Percentiles rank a stretch among this genome's conserved stretches.
phyloP scores from a whole-genome alignment of 2,888 invertebrate genomes.

The Conomelus anceps region DNA sequence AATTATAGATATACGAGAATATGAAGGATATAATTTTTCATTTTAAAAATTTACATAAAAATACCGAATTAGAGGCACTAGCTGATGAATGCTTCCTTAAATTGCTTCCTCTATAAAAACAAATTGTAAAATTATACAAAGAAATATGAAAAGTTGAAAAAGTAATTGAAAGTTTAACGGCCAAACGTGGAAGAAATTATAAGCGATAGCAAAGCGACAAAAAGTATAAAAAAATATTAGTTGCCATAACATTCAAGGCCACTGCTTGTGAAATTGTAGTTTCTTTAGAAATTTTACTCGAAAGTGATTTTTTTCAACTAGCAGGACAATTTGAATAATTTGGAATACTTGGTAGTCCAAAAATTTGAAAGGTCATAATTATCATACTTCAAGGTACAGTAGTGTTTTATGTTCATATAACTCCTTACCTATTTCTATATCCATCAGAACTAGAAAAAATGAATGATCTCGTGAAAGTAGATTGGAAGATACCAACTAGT shows the following conservation, averaged over 20 bases:
- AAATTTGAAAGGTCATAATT: not conserved
- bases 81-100: slow-evolving; percentile 28
- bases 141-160: too few species aligned
- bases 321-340: slow-evolving; percentile 16
- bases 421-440: too few species aligned
- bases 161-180: not conserved
- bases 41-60: slow-evolving; percentile 26
- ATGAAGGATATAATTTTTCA: slow-evolving; percentile 8
- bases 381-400: not conserved
- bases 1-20: not conserved
- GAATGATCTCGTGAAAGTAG: too few species aligned
- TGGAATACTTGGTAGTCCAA: not conserved
- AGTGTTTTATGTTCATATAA: not conserved
- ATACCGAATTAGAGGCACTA: slow-evolving; percentile 34
- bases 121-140: not conserved
- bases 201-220: not conserved
- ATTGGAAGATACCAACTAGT: too few species aligned
- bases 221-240: slow-evolving; percentile 2
- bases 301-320: not conserved
- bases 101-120: slow-evolving; percentile 8
- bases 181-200: not conserved
- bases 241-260: slow-evolving; percentile 19
- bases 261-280: slow-evolving; percentile 20
- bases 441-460: not conserved
- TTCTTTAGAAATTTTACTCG: not conserved